A percentile compares a stretch with the other conserved stretches of the same genome.
phyloP scores from a whole-genome alignment of 2,888 invertebrate species.

The Lysandra bellargus region DNA sequence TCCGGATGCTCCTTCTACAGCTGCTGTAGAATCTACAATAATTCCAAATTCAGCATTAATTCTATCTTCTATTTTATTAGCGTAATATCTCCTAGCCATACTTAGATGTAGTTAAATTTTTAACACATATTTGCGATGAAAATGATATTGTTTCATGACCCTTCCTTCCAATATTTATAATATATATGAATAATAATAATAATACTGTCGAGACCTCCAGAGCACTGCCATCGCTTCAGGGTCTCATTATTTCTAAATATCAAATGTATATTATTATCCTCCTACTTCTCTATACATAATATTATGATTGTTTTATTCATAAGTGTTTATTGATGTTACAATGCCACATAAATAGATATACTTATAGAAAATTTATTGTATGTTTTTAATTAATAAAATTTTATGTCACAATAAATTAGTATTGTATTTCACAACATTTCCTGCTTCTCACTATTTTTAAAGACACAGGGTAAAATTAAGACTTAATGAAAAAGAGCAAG shows the following conservation, averaged over 20 bases:
- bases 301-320: conserved; percentile 35
- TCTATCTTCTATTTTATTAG: conserved; percentile 48
- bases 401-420: conserved; percentile 38
- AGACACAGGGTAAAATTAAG: background rate
- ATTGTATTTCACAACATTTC: conserved; percentile 18
- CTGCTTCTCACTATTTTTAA: too few species aligned
- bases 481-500: conserved; percentile 32
- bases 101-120: conserved; percentile 53
- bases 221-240: conserved; percentile 35
- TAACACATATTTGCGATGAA: conserved; percentile 23
- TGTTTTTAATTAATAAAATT: conserved; percentile 43
- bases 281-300: conserved; percentile 29
- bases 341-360: conserved; percentile 50
- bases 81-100: conserved; percentile 77
- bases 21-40: background rate
- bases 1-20: background rate
- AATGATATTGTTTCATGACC: conserved; percentile 20
- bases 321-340: conserved; percentile 41
- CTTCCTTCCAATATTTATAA: conserved; percentile 15
- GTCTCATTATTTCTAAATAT: conserved; percentile 30
- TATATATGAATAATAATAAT: background rate
- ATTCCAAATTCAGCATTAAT: conserved; percentile 40
- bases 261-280: conserved; percentile 5
- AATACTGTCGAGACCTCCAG: conserved; percentile 30
- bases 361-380: conserved; percentile 45